Evolutionary conservation across 2,113 vertebrate genomes (phyloP).

Genomic region (Micromys minutus): DNA sequence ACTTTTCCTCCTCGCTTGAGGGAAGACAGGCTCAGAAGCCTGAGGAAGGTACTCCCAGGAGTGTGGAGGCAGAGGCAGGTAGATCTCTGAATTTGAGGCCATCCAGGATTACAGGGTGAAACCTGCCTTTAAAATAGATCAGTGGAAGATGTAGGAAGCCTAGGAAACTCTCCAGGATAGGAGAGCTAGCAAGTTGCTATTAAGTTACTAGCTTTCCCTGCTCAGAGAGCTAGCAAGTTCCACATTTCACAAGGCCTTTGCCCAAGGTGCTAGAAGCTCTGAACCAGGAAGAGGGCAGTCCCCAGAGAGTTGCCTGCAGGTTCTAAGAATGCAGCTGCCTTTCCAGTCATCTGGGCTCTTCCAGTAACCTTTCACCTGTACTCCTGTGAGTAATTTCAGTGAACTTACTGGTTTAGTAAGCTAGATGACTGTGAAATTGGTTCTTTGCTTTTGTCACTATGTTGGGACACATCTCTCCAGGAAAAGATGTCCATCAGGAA

Average conservation of each 20-base stretch:
- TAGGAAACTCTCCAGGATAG: neutral
- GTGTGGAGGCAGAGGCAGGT: neutral
- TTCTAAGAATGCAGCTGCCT: neutral
- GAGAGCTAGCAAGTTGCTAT: neutral
- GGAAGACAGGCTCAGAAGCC: neutral
- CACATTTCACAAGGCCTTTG: neutral
- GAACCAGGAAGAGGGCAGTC: neutral
- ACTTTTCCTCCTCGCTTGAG: neutral
- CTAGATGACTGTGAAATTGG: neutral
- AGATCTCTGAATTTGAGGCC: neutral
- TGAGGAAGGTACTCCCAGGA: neutral
- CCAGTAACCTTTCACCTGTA: neutral
- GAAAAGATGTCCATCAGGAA: neutral
- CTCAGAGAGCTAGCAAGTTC: neutral
- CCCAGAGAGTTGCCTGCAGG: neutral
- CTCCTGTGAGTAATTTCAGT: neutral
- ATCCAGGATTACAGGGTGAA: neutral
- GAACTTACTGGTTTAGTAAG: neutral
- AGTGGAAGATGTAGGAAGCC: neutral
- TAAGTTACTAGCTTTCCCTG: neutral
- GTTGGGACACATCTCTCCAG: neutral
- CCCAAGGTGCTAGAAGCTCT: neutral
- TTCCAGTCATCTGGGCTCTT: neutral
- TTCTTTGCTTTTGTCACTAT: neutral
- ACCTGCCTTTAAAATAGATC: neutral